Conservation (phyloP, 1,140 invertebrate genomes). For the Sitobion miscanthi region DNA sequence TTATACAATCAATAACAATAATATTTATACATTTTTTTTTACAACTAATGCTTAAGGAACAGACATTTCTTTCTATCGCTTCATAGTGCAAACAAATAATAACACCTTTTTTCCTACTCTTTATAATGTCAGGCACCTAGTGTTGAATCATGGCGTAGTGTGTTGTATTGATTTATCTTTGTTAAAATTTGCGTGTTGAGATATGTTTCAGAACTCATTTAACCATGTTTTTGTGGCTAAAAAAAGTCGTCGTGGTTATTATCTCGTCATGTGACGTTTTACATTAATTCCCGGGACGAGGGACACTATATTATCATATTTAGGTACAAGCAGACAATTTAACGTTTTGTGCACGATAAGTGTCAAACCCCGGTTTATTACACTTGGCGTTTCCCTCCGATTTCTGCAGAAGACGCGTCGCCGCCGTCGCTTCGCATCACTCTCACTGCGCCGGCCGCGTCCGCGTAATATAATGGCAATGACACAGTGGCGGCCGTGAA, state of each 20-base stretch:
- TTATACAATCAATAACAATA: not conserved
- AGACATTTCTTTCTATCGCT: no score
- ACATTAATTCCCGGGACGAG: no score
- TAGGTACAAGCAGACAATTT: not conserved
- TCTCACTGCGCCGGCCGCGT: not conserved
- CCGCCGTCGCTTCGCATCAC: not conserved
- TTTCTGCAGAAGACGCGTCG: not conserved
- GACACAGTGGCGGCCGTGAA: slow-evolving; percentile 45
- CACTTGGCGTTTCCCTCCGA: not conserved
- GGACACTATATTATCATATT: not conserved
- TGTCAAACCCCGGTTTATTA: not conserved
- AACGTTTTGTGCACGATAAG: not conserved
- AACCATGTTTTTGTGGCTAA: no score
- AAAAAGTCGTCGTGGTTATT: no score
- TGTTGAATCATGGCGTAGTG: no score
- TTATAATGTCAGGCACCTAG: not conserved
- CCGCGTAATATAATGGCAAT: slow-evolving; percentile 15
- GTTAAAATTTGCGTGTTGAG: no score
- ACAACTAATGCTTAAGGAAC: no score
- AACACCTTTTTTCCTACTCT: not conserved
- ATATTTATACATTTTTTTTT: not conserved
- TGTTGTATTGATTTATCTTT: no score
- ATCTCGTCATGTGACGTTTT: no score
- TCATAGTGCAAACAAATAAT: no score
- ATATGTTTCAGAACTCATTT: no score